phyloP scores from a whole-genome alignment of 2,888 invertebrate species.

The Brenthis hecate region DNA sequence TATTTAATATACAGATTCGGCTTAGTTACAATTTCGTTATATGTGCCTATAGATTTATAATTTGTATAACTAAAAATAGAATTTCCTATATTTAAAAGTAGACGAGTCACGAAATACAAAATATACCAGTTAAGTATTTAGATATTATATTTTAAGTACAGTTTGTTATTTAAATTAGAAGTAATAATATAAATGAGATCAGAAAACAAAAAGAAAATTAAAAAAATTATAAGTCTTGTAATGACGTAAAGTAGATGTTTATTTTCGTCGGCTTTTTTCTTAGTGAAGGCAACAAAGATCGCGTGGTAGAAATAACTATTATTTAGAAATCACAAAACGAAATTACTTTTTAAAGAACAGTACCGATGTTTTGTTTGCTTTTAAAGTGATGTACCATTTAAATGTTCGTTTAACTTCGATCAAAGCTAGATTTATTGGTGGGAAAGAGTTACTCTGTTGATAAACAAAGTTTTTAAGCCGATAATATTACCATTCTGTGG shows the following conservation, averaged over 20 bases:
- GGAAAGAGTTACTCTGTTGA: conserved; percentile 38
- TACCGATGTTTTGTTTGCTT: conserved; percentile 21
- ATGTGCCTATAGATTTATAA: too few relatives aligned
- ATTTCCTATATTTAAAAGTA: too few relatives aligned
- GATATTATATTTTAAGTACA: too few relatives aligned
- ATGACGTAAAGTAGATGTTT: background rate
- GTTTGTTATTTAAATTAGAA: too few relatives aligned
- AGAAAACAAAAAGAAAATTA: background rate
- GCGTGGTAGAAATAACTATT: conserved; percentile 46
- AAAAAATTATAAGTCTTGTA: background rate
- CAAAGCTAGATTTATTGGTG: conserved; percentile 40
- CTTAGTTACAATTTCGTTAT: too few relatives aligned
- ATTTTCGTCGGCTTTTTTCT: conserved; percentile 1
- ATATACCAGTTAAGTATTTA: too few relatives aligned
- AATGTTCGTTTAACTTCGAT: conserved; percentile 33
- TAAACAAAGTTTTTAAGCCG: conserved; percentile 59
- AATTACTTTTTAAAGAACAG: conserved; percentile 42
- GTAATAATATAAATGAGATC: conserved; percentile 1
- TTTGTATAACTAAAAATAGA: too few relatives aligned
- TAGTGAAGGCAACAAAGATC: conserved; percentile 23
- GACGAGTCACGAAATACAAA: too few relatives aligned
- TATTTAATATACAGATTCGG: too few relatives aligned
- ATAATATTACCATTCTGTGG: conserved; percentile 71
- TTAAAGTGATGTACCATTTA: conserved; percentile 22
- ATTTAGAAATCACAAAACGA: conserved; percentile 40